Evolutionary conservation across 1,140 invertebrate species (phyloP), one percentile per base, ranked within the genome.

Genomic region (Macrobrachium rosenbergii): DNA sequence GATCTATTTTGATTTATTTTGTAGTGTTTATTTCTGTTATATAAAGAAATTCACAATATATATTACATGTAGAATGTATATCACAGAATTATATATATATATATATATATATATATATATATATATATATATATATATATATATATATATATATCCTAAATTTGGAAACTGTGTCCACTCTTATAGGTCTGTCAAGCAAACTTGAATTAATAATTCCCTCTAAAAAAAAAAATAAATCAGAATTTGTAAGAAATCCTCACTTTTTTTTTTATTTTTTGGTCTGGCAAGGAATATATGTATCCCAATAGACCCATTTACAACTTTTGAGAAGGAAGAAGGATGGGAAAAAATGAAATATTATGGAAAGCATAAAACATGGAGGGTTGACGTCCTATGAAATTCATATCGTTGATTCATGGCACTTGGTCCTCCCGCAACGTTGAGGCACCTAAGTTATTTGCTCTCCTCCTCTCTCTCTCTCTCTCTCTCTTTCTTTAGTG

Each of bases 311-410:
- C 85, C 85, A 87, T 87, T 82, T 87, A 87, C 85, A 87, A 87
- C 78, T 81, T 81, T 73, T 37, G 69, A 28, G 59, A 62, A 60
- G 37, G 45, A 67, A 76, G 52, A 43, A n/a, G 77, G 37, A n/a
- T 62, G 69, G 45, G 52, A 87, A 87, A 87, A 87, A 81, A 82
- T 87, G 85, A 87, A 87, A 87, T 87, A 87, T 87, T 87, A 87
- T 87, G 85, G 85, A 87, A 87, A 87, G 79, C 79, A 81, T 87
- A 82, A 87, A 87, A 87, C 85, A 87, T 87, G 79, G 79, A 87
- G 85, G 85, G 85, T 87, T 87, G 85, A 87, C 85, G 85, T 87
- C 78, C 78, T 87, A 87, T 87, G 85, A 87, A 87, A 87, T 87
- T 87, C 85, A 87, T 87, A 87, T 87, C 85, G 85, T 76, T 87